Percentiles rank a stretch among this genome's conserved stretches.
Evolutionary conservation across 2,888 invertebrate genomes (phyloP).

Genomic region (Stenoptilia bipunctidactyla): DNA sequence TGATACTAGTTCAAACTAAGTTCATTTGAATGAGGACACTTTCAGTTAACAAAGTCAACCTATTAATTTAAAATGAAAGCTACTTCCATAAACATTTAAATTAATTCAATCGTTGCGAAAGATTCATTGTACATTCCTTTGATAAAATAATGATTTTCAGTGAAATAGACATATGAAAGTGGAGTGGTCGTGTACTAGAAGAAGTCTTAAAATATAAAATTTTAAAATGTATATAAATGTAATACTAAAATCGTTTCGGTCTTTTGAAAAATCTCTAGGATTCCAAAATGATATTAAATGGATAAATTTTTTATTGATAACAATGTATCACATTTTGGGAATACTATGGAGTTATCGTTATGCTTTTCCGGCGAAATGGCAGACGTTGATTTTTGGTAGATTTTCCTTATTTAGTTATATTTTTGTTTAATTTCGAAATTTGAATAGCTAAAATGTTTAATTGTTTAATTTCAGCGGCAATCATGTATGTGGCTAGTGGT

Average conservation of each 20-base stretch:
- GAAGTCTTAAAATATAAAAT: too few relatives aligned
- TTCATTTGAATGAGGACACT: too few relatives aligned
- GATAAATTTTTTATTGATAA: slow-evolving; percentile 40
- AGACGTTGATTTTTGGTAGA: slow-evolving; percentile 47
- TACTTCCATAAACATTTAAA: too few relatives aligned
- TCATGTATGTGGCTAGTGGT: slow-evolving; percentile 73
- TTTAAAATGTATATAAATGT: too few relatives aligned
- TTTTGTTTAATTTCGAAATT: not conserved
- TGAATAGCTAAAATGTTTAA: not conserved
- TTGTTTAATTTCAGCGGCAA: slow-evolving; percentile 46
- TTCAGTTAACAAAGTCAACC: too few relatives aligned
- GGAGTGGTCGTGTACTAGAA: too few relatives aligned
- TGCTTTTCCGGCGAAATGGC: slow-evolving; percentile 54
- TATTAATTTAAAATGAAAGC: too few relatives aligned
- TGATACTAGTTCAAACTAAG: too few relatives aligned
- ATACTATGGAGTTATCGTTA: slow-evolving; percentile 52
- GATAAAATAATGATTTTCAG: too few relatives aligned
- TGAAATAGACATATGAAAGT: too few relatives aligned
- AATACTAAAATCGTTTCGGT: slow-evolving; percentile 10
- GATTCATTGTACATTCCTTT: too few relatives aligned
- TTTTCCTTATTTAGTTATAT: slow-evolving; percentile 9
- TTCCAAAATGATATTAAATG: slow-evolving; percentile 61
- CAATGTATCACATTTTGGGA: slow-evolving; percentile 43
- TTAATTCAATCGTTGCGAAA: too few relatives aligned
- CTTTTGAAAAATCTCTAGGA: slow-evolving; percentile 45